phyloP scores from a whole-genome alignment of 1,140 invertebrate species.

The Trichonephila inaurata region DNA sequence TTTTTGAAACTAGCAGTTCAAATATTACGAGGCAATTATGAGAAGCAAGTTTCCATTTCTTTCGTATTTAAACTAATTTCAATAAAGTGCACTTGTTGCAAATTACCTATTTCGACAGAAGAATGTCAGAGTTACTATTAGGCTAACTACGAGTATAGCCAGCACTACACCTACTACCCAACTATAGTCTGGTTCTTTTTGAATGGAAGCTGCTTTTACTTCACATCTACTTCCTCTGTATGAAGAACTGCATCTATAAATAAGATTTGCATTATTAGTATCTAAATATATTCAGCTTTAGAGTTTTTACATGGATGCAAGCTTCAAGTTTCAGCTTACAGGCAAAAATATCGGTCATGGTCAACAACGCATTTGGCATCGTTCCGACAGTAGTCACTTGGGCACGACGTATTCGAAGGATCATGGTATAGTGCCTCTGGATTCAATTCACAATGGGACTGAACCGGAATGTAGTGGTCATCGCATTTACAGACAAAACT shows the following conservation, averaged over 20 bases:
- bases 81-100: conserved; percentile 3
- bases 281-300: too few species aligned
- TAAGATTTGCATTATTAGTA: neutral
- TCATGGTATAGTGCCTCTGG: conserved; percentile 79
- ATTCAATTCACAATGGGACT: conserved; percentile 23
- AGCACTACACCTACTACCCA: conserved; percentile 60
- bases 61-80: neutral
- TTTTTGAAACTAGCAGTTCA: neutral
- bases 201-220: too few species aligned
- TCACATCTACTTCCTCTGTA: conserved; percentile 77
- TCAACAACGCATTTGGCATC: conserved; percentile 78
- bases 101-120: neutral
- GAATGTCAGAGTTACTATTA: neutral
- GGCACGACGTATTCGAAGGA: conserved; percentile 78
- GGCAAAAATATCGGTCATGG: conserved; percentile 78
- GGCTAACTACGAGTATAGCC: neutral
- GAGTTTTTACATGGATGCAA: neutral
- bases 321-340: neutral
- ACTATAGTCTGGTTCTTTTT: neutral
- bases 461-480: neutral
- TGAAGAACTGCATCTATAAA: conserved; percentile 86
- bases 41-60: neutral
- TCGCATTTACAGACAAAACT: conserved; percentile 57
- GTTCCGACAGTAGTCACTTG: neutral
- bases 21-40: neutral